phyloP scores from a whole-genome alignment of 2,888 invertebrate genomes.

The Corythucha ciliata region DNA sequence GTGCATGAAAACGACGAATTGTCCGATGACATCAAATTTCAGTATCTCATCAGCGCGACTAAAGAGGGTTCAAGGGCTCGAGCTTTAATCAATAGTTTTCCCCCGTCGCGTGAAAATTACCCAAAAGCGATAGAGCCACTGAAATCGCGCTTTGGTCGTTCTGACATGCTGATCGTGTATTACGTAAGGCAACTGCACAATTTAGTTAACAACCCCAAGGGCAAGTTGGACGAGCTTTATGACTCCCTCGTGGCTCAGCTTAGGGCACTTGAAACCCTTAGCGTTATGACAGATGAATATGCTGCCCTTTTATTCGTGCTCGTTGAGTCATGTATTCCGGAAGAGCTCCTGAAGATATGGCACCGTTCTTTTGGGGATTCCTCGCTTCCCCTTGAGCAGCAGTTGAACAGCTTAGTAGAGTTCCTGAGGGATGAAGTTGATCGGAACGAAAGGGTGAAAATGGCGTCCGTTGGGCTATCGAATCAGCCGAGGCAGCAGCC shows the following conservation, averaged over 20 bases:
- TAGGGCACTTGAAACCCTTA: conserved; percentile 35
- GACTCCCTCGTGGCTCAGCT: conserved; percentile 37
- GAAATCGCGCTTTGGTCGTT: conserved; percentile 31
- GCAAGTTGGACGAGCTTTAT: conserved; percentile 34
- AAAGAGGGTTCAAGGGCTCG: conserved; percentile 25
- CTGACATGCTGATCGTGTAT: conserved; percentile 35
- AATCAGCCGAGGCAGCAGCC: too few relatives aligned
- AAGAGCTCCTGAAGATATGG: conserved; percentile 35
- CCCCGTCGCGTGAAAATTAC: conserved; percentile 35
- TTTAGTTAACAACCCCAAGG: conserved; percentile 25
- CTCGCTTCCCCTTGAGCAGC: too few relatives aligned
- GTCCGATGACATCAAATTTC: neutral
- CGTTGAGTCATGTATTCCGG: conserved; percentile 37
- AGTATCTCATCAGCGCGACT: conserved; percentile 4
- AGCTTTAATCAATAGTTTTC: conserved; percentile 33
- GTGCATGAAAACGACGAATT: neutral
- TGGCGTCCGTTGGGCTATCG: too few relatives aligned
- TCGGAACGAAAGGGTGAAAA: too few relatives aligned
- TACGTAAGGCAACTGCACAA: conserved; percentile 36
- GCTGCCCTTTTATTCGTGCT: conserved; percentile 36
- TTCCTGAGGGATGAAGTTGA: too few relatives aligned
- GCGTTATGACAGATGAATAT: conserved; percentile 34
- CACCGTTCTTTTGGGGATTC: too few relatives aligned
- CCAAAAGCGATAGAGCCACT: conserved; percentile 31
- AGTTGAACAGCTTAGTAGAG: too few relatives aligned